Base-by-base conservation (phyloP, 2,797 vertebrate species). In the Microctenopoma steveboyesi region DNA sequence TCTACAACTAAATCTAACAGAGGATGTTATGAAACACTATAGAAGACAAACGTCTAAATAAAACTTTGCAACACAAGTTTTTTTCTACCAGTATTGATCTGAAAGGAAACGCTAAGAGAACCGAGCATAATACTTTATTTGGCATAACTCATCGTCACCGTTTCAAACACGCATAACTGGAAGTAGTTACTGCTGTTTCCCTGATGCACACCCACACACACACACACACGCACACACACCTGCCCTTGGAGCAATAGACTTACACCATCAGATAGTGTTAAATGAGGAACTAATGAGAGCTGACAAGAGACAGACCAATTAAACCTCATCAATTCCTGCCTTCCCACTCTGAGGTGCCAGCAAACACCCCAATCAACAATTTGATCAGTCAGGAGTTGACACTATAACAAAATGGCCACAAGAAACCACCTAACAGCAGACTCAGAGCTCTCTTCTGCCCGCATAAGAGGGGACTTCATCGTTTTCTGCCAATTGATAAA, bases 231-330 rank as follows among this genome's bases (percentile, higher is more conserved):
- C 22, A 22, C 22, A 71, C 61, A 68, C 62, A 52, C 54, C 49
- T 59, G 49, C 53, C 52, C 64, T 57, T 71, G 81, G 82, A 88
- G 86, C 87, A 89, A 87, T 87, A 72, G 79, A 87, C 72, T 89
- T 85, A 79, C 84, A 76, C 80, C 79, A 92, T 91, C 88, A 88
- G 91, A 92, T 92, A 89, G 87, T 92, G 92, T 90, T 91, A 91
- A 91, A 92, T 92, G 88, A 89, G 82, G 74, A 74, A 68, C 89
- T 92, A 93, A 93, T 92, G 88, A 87, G 81, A 87, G 83, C 80
- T 91, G 90, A 92, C 89, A 91, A 78, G 84, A 86, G 89, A 91
- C 87, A 88, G 89, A 88, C 84, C 89, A 93, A 93, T 93, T 92
- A 92, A 87, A 90, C 76, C 81, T 91, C 91, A 91, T 92, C 89